Evolutionary conservation across 1,140 invertebrate genomes (phyloP).

Genomic region (Zophobas atratus): DNA sequence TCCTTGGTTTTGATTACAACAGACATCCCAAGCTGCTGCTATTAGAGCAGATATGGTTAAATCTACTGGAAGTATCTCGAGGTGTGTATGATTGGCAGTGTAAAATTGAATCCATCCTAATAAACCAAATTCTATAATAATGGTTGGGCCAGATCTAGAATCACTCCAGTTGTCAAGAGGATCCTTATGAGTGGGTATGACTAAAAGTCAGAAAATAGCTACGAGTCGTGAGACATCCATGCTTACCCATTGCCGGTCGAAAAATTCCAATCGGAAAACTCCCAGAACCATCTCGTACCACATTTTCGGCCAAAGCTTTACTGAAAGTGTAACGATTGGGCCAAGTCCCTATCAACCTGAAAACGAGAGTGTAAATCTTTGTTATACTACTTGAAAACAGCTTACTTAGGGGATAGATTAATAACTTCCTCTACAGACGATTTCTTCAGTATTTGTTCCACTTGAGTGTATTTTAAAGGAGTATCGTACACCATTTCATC

Average conservation of each 20-base stretch:
- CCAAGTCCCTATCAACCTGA: slow-evolving; percentile 72
- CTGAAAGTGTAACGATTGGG: slow-evolving; percentile 85
- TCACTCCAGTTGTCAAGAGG: slow-evolving; percentile 87
- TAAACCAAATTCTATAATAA: slow-evolving; percentile 68
- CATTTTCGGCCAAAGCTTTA: slow-evolving; percentile 80
- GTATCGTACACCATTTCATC: slow-evolving; percentile 81
- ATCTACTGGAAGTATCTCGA: slow-evolving; percentile 90
- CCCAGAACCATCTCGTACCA: slow-evolving; percentile 71
- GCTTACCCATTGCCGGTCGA: slow-evolving; percentile 76
- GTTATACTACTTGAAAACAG: neutral
- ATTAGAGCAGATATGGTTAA: slow-evolving; percentile 85
- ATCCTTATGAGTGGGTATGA: slow-evolving; percentile 88
- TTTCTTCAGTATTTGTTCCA: slow-evolving; percentile 67
- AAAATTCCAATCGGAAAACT: slow-evolving; percentile 78
- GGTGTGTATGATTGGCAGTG: slow-evolving; percentile 72
- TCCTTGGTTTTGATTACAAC: slow-evolving; percentile 60
- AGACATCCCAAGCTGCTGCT: slow-evolving; percentile 78
- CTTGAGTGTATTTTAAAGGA: slow-evolving; percentile 77
- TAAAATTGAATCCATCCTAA: slow-evolving; percentile 82
- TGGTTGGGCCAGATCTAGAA: slow-evolving; percentile 93
- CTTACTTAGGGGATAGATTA: neutral
- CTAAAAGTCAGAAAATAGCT: slow-evolving; percentile 67
- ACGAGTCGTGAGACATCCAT: neutral
- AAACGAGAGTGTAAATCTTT: slow-evolving; percentile 73
- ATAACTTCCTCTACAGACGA: slow-evolving; percentile 70